Conservation (phyloP, 2,888 invertebrate species). For the Cerceris ruficornis region DNA sequence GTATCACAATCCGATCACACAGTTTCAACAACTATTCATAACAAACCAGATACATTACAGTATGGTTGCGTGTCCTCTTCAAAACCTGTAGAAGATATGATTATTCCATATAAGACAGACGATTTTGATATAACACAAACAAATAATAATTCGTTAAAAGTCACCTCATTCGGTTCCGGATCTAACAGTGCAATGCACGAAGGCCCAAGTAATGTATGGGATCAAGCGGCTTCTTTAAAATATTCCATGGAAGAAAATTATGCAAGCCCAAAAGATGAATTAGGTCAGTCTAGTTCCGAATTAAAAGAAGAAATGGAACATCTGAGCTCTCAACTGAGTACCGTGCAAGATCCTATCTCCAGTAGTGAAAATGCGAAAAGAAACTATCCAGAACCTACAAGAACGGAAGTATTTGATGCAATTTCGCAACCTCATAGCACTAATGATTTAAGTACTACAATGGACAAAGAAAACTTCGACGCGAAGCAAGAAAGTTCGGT, state of each 20-base stretch:
- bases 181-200: constrained; percentile 8
- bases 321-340: constrained; percentile 7
- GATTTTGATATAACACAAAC: constrained; percentile 54
- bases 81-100: constrained; percentile 51
- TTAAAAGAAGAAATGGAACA: constrained; percentile 15
- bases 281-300: constrained; percentile 15
- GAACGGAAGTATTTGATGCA: constrained; percentile 8
- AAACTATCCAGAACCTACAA: constrained; percentile 8
- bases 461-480: constrained; percentile 7
- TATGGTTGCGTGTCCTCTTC: constrained; percentile 64
- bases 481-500: constrained; percentile 8
- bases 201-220: constrained; percentile 37
- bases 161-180: constrained; percentile 39
- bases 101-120: constrained; percentile 42
- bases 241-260: constrained; percentile 16
- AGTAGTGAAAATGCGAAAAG: constrained; percentile 27
- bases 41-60: constrained; percentile 57
- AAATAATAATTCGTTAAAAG: constrained; percentile 67
- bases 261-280: constrained; percentile 1
- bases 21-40: constrained; percentile 50
- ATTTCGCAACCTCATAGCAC: constrained; percentile 41
- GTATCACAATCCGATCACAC: constrained; percentile 38
- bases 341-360: constrained; percentile 43
- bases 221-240: constrained; percentile 27
- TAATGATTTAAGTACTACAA: constrained; percentile 23